These are phyloP conservation scores for Cricetomys ansorgei DNA, from an alignment of 2,113 vertebrate genomes.

Conservation along the genomic window DNA sequence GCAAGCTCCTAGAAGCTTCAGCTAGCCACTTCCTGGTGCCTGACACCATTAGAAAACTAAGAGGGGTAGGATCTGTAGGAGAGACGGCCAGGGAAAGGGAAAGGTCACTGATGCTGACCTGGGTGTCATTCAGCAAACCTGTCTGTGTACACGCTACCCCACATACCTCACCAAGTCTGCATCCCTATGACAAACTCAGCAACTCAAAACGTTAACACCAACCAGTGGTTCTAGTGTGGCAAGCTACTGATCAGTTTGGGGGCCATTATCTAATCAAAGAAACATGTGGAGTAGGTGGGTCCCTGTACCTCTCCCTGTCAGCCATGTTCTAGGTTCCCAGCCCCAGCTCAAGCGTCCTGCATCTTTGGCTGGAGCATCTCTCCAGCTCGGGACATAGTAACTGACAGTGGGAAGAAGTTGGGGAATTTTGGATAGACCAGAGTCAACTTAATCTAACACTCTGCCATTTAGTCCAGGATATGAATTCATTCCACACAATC, in stretches of 20 bases:
- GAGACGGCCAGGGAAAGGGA: too few relatives aligned
- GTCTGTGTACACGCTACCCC: rapidly evolving
- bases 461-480: neutral
- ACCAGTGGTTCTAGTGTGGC: rapidly evolving
- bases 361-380: neutral
- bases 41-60: rapidly evolving
- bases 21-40: rapidly evolving
- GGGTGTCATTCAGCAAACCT: neutral
- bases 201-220: neutral
- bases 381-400: rapidly evolving
- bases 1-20: neutral
- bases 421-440: neutral
- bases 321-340: neutral
- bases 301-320: neutral
- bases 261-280: neutral
- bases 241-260: neutral
- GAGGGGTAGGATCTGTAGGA: too few relatives aligned
- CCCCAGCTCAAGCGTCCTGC: neutral
- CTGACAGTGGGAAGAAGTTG: rapidly evolving
- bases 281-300: neutral
- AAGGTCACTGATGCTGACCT: neutral
- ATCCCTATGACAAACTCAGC: rapidly evolving
- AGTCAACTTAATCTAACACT: neutral
- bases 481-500: neutral
- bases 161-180: neutral